phyloP scores from a whole-genome alignment of 2,113 vertebrate species.

The Pipra filicauda region DNA sequence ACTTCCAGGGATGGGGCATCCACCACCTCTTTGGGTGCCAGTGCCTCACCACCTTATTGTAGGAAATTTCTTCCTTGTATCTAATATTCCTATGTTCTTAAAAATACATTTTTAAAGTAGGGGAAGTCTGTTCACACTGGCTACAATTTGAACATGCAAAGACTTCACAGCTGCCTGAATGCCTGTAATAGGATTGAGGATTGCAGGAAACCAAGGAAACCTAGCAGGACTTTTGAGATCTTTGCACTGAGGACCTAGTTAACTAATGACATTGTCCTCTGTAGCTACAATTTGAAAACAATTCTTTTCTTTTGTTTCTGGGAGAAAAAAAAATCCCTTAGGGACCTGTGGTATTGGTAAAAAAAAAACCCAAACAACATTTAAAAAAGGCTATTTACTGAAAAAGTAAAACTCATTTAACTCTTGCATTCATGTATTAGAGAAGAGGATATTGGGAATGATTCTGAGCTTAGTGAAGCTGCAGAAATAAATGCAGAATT shows the following conservation, averaged over 20 bases:
- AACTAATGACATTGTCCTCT: slow-evolving; percentile 24
- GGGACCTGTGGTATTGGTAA: not conserved
- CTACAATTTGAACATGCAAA: not conserved
- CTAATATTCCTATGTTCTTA: not conserved
- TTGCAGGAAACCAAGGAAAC: not conserved
- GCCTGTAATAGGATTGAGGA: not conserved
- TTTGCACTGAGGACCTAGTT: not conserved
- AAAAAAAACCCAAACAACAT: not conserved
- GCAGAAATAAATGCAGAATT: not conserved
- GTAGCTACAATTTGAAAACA: slow-evolving; percentile 24
- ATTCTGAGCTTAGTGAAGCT: not conserved
- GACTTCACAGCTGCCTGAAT: not conserved
- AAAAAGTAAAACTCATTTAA: slow-evolving; percentile 28
- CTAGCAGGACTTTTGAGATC: not conserved
- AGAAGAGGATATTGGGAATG: not conserved
- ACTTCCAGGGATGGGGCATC: not conserved
- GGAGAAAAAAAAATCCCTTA: not conserved
- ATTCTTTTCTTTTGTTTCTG: slow-evolving; percentile 29
- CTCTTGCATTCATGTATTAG: not conserved
- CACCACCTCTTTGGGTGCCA: not conserved
- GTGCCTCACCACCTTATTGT: not conserved
- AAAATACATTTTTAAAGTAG: not conserved
- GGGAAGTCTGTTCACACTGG: not conserved
- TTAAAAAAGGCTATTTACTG: not conserved
- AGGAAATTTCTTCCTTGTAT: not conserved